These are phyloP conservation scores for Streblospio benedicti DNA, from an alignment of 1,140 invertebrate species.

Conservation along the genomic window DNA sequence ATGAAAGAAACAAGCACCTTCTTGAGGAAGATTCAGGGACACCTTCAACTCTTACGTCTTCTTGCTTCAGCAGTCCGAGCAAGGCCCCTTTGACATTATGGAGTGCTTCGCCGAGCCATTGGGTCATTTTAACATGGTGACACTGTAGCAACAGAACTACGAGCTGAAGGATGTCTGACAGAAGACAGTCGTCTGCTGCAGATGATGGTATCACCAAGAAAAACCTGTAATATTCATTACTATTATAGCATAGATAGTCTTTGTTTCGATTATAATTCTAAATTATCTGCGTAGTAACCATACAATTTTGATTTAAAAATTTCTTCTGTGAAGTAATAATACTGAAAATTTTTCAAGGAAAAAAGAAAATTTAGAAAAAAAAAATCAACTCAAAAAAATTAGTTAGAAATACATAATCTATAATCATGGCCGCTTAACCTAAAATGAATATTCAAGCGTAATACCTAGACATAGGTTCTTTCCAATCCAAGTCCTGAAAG, in stretches of 20 bases:
- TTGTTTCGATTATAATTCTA: no score
- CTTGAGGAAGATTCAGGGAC: conserved; percentile 23
- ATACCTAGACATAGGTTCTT: conserved; percentile 12
- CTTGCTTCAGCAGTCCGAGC: conserved; percentile 30
- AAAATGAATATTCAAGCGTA: neutral
- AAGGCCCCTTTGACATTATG: conserved; percentile 35
- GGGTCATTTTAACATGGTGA: conserved; percentile 22
- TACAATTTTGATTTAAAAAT: no score
- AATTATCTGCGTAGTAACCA: no score
- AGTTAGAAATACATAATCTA: no score
- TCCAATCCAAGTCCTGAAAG: conserved; percentile 8
- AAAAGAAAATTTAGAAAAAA: no score
- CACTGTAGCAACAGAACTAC: conserved; percentile 26
- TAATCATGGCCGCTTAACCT: neutral
- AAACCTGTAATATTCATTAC: conserved; percentile 35
- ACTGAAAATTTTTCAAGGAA: no score
- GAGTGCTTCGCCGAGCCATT: conserved; percentile 34
- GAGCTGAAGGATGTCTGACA: conserved; percentile 35
- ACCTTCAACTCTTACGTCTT: conserved; percentile 23
- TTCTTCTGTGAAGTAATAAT: no score
- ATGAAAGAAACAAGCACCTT: conserved; percentile 33
- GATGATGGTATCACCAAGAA: conserved; percentile 35
- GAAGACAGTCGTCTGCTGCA: conserved; percentile 32
- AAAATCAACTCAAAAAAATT: no score
- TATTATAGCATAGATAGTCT: no score